These are phyloP conservation scores for Denticeps clupeoides DNA, from an alignment of 2,797 vertebrate species.

Conservation along the genomic window DNA sequence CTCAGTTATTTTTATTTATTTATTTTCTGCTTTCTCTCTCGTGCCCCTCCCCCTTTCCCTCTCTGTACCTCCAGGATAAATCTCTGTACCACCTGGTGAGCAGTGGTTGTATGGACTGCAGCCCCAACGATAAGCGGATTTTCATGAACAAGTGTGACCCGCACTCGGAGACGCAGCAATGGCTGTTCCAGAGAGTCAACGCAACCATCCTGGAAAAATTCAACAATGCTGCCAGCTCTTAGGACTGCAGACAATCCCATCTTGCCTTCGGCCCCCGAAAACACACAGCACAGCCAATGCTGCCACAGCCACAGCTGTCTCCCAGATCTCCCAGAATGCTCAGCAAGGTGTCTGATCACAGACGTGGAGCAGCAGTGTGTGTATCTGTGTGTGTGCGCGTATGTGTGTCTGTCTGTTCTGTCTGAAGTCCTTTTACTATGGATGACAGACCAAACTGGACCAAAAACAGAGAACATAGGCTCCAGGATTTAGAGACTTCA, in stretches of 20 bases:
- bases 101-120: conserved; percentile 78
- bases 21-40: conserved; percentile 11
- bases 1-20: conserved; percentile 21
- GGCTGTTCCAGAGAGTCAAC: conserved; percentile 80
- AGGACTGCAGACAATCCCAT: conserved; percentile 33
- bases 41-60: conserved; percentile 3
- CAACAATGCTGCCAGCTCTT: conserved; percentile 65
- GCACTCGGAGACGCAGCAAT: conserved; percentile 75
- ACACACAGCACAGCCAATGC: conserved; percentile 33
- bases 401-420: conserved; percentile 16
- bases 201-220: conserved; percentile 75
- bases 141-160: conserved; percentile 85
- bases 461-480: conserved; percentile 9
- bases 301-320: conserved; percentile 38
- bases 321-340: conserved; percentile 33
- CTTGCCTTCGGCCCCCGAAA: background rate
- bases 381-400: background rate
- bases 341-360: conserved; percentile 28
- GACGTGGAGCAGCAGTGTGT: background rate
- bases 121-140: conserved; percentile 75
- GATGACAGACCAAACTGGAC: conserved; percentile 16
- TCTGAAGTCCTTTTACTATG: conserved; percentile 5
- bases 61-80: conserved; percentile 63
- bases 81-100: conserved; percentile 76
- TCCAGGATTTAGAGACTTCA: background rate